phyloP scores from a whole-genome alignment of 2,113 vertebrate species.

The Otis tarda region DNA sequence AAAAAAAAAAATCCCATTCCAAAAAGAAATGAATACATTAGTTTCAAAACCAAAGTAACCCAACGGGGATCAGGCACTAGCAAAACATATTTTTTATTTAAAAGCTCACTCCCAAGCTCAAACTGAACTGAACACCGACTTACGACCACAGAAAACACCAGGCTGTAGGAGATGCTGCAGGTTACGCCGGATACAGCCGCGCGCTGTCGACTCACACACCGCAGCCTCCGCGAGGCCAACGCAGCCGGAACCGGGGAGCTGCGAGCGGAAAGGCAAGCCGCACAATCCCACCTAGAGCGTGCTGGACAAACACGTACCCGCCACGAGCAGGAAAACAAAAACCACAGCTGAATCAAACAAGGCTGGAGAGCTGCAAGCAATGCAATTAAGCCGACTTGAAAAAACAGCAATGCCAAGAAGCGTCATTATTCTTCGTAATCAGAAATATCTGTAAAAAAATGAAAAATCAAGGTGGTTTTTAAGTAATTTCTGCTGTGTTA shows the following conservation, averaged over 20 bases:
- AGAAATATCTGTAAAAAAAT: neutral
- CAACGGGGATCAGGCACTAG: fast-evolving
- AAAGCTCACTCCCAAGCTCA: neutral
- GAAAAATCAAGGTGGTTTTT: neutral
- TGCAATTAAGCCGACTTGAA: neutral
- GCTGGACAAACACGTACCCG: neutral
- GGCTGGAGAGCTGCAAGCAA: neutral
- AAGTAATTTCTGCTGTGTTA: neutral
- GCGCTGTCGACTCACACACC: neutral
- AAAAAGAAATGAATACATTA: neutral
- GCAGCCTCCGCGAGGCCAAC: neutral
- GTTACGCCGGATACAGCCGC: neutral
- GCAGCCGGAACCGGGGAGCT: neutral
- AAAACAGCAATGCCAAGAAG: neutral
- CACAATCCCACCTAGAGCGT: neutral
- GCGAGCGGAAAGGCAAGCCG: neutral
- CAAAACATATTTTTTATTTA: neutral
- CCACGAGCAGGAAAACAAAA: conserved; percentile 24
- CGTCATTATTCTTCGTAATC: neutral
- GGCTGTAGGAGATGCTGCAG: neutral
- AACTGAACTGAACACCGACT: neutral
- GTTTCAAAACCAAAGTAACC: neutral
- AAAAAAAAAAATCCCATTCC: neutral
- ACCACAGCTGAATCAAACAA: neutral
- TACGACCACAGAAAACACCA: neutral